Evolutionary conservation across 1,140 invertebrate species (phyloP).

Genomic region (Leptoteleia sp.): DNA sequence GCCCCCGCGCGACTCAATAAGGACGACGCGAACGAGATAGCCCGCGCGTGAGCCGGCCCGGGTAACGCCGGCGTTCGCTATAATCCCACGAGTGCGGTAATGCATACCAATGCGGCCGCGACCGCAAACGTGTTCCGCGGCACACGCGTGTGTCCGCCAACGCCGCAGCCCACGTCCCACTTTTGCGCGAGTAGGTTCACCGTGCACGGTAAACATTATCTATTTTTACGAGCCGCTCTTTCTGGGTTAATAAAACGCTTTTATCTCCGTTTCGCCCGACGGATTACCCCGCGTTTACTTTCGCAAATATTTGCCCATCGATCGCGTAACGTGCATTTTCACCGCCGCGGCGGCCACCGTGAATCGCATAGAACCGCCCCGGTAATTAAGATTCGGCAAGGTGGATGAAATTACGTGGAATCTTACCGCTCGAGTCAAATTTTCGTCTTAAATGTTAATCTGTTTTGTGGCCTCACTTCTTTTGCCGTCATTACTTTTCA

Average conservation of each 20-base stretch:
- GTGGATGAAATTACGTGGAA: too few relatives aligned
- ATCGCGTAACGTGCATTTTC: constrained; percentile 28
- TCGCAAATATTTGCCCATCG: constrained; percentile 51
- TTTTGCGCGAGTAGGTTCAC: constrained; percentile 17
- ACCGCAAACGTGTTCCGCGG: constrained; percentile 66
- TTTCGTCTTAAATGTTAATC: too few relatives aligned
- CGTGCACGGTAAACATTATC: constrained; percentile 31
- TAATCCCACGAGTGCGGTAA: constrained; percentile 68
- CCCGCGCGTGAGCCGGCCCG: constrained; percentile 5
- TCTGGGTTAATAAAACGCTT: constrained; percentile 41
- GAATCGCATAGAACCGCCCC: background rate
- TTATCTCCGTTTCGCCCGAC: constrained; percentile 19
- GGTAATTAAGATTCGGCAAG: constrained; percentile 16
- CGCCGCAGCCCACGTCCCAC: background rate
- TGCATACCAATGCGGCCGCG: constrained; percentile 69
- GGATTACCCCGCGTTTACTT: constrained; percentile 27
- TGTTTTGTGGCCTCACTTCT: too few relatives aligned
- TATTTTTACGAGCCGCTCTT: constrained; percentile 26
- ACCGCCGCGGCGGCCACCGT: constrained; percentile 7
- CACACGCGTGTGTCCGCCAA: background rate
- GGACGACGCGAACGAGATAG: constrained; percentile 14
- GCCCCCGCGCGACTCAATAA: constrained; percentile 32
- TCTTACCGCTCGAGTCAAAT: too few relatives aligned
- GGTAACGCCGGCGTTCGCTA: constrained; percentile 55
- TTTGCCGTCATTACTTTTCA: too few relatives aligned